Base-by-base conservation (phyloP, 2,888 invertebrate genomes). In the Atrina japonica region DNA sequence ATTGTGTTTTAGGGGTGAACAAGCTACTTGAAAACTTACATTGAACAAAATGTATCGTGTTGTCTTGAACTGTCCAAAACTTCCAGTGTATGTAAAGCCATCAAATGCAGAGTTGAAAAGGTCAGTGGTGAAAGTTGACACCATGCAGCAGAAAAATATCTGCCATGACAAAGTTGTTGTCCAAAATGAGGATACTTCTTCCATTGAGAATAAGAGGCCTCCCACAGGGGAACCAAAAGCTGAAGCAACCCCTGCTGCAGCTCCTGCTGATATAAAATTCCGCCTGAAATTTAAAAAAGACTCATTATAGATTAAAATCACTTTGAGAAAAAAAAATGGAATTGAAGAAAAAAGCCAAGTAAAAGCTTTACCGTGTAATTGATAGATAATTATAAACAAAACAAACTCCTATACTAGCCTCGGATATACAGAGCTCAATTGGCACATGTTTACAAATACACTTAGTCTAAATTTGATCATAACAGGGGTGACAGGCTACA, bases 101-200 rank as follows among this genome's bases (percentile, higher is more conserved):
- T 82, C 76, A 71, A 89, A 88, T 5, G 89, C 86, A 0, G 89
- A 89, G 80, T 90, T 90, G 76, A 90, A 89, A 25, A 90, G 79
- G 67, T 88, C 89, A 5, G 89, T 88, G 11, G 90, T 90, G 73
- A 89, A 88, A 2, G 89, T 84, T n/a, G 90, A 83, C 40, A 91
- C 80, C 85, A 91, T 91, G 73, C 91, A 91, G 69, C 91, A 91
- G 74, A 91, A 91, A 79, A 91, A 91, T 21, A 91, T 90, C 84
- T 91, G 90, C 91, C 91, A 91, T 7, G 91, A 89, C 53, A 91
- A 78, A 30, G 89, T 89, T 64, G 88, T 88, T 14, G 89, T 89
- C 91, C 91, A 91, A 80, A 91, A 91, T 5, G 91, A 91, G 0
- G 91, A 91, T 41, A 91, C 91, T 77, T 91, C 91, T 77, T 91